Percentiles rank a stretch among this genome's conserved stretches.
phyloP scores from a whole-genome alignment of 2,113 vertebrate genomes.

The Burhinus bistriatus region DNA sequence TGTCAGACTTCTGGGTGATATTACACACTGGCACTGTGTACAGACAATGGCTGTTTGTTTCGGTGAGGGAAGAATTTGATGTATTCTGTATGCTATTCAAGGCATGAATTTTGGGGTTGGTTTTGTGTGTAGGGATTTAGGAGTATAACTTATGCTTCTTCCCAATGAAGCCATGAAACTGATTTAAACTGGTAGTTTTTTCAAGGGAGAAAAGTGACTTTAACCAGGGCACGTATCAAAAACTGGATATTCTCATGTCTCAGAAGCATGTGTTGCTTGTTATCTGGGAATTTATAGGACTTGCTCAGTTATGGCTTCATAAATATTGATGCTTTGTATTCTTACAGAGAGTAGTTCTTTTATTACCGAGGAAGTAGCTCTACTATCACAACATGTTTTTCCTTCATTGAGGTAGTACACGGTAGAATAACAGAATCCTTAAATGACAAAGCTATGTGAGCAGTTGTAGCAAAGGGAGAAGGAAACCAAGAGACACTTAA shows the following conservation, averaged over 20 bases:
- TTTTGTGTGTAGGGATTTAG: not conserved
- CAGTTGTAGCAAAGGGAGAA: not conserved
- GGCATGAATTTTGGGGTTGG: not conserved
- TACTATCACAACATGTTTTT: not conserved
- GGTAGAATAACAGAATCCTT: not conserved
- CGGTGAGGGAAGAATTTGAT: not conserved
- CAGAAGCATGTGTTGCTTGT: not conserved
- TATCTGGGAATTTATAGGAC: not conserved
- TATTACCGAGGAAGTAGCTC: not conserved
- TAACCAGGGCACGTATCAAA: not conserved
- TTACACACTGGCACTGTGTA: not conserved
- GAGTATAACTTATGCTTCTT: not conserved
- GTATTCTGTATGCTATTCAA: not conserved
- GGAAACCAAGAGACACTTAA: not conserved
- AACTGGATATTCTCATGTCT: not conserved
- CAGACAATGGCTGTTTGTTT: not conserved
- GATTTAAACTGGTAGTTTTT: not conserved
- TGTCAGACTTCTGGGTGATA: not conserved
- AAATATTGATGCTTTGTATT: not conserved
- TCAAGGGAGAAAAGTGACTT: not conserved
- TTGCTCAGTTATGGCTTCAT: not conserved
- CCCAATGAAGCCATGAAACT: not conserved
- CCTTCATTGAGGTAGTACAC: not conserved
- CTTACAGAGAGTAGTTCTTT: not conserved
- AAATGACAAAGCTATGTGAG: not conserved